phyloP scores from a whole-genome alignment of 1,140 invertebrate species.

The Drosophila tsacasi region DNA sequence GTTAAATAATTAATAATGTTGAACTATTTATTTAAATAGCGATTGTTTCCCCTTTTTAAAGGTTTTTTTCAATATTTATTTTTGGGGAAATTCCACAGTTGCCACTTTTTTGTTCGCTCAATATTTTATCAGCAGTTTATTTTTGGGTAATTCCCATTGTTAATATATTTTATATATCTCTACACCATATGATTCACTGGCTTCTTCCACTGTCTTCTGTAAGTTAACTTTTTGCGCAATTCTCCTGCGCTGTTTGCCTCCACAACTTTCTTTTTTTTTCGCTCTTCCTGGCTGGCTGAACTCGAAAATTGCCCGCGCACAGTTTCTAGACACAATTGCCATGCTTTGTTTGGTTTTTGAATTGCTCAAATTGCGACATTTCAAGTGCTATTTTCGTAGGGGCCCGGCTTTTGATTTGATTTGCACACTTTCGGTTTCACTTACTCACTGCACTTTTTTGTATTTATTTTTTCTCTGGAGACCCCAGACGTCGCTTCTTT shows the following conservation, averaged over 20 bases:
- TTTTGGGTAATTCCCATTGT: not conserved
- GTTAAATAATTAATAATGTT: too few relatives aligned
- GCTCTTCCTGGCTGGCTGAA: slow-evolving; percentile 64
- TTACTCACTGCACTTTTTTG: slow-evolving; percentile 51
- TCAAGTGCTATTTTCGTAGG: slow-evolving; percentile 8
- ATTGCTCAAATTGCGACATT: slow-evolving; percentile 57
- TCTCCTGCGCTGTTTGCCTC: slow-evolving; percentile 25
- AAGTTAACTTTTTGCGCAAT: slow-evolving; percentile 64
- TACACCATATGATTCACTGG: slow-evolving; percentile 37
- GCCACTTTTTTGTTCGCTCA: not conserved
- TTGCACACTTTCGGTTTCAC: slow-evolving; percentile 73
- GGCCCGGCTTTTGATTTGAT: slow-evolving; percentile 58
- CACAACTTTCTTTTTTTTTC: slow-evolving; percentile 72
- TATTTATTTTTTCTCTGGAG: not conserved
- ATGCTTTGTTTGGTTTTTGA: slow-evolving; percentile 61
- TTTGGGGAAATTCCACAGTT: not conserved
- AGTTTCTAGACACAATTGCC: slow-evolving; percentile 60
- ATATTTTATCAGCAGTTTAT: not conserved
- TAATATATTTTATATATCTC: not conserved
- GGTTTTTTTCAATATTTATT: not conserved
- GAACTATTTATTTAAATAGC: too few relatives aligned
- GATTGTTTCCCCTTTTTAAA: not conserved
- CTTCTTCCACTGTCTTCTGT: slow-evolving; percentile 6
- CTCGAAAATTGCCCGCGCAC: slow-evolving; percentile 45
- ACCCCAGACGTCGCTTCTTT: slow-evolving; percentile 8